A percentile compares a stretch with the other conserved stretches of the same genome.
Conservation (phyloP, 2,888 invertebrate species). For the Marronus borbonicus region DNA sequence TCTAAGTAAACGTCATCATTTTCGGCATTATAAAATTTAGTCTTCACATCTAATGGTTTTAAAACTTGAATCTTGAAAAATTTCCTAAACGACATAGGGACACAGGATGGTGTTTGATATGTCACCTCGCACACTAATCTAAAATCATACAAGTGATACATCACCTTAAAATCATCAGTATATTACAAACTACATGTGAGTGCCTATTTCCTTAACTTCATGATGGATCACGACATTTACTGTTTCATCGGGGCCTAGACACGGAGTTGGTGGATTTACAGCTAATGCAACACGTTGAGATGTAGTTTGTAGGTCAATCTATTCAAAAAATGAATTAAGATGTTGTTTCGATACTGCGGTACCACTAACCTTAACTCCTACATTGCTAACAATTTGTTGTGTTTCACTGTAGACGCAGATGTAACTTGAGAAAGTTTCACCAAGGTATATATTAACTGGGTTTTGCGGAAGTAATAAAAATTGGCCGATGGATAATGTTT, state of each 20-base stretch:
- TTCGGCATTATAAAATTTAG: constrained; percentile 97
- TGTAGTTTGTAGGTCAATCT: constrained; percentile 95
- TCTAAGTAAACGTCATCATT: constrained; percentile 83
- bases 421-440: constrained; percentile 98
- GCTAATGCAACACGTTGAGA: constrained; percentile 89
- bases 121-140: constrained; percentile 97
- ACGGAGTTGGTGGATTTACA: constrained; percentile 76
- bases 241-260: constrained; percentile 84
- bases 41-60: constrained; percentile 98
- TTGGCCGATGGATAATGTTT: constrained; percentile 89
- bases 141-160: constrained; percentile 82
- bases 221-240: constrained; percentile 97
- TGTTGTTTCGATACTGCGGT: no score
- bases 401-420: constrained; percentile 98
- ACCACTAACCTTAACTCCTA: constrained; percentile 83
- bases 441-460: constrained; percentile 98
- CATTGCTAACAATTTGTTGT: constrained; percentile 85
- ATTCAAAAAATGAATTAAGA: constrained; percentile 51
- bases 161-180: constrained; percentile 81
- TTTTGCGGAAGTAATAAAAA: constrained; percentile 95
- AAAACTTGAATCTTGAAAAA: constrained; percentile 99
- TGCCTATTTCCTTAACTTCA: constrained; percentile 99
- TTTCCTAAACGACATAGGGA: constrained; percentile 91
- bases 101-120: constrained; percentile 84
- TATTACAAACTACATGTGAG: constrained; percentile 85